Evolutionary conservation across 1,140 invertebrate genomes (phyloP).

Genomic region (Spodoptera frugiperda): DNA sequence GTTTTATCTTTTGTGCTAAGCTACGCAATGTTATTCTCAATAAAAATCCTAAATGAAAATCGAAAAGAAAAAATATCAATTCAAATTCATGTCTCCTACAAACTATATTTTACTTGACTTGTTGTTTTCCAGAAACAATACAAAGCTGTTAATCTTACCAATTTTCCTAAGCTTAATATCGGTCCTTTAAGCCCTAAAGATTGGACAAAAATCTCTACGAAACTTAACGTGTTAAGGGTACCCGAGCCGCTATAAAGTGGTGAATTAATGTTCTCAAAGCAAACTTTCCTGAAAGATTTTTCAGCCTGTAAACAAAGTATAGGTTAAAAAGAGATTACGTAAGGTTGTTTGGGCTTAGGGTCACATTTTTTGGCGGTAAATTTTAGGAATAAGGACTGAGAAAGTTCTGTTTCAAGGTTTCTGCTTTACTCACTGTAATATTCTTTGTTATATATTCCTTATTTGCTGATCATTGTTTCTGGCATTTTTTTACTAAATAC

Average conservation of each 20-base stretch:
- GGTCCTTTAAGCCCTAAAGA: slow-evolving; percentile 1
- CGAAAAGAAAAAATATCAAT: too few species aligned
- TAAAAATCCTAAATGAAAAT: too few species aligned
- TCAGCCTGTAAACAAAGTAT: slow-evolving; percentile 37
- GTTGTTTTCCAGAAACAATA: not conserved
- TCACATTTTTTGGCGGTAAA: slow-evolving; percentile 17
- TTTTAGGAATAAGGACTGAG: slow-evolving; percentile 17
- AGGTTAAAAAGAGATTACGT: slow-evolving; percentile 41
- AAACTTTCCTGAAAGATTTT: slow-evolving; percentile 27
- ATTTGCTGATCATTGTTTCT: slow-evolving; percentile 1
- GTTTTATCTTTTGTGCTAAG: too few species aligned
- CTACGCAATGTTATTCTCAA: too few species aligned
- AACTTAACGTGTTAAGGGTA: slow-evolving; percentile 21
- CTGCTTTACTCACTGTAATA: not conserved
- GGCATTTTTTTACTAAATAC: too few species aligned
- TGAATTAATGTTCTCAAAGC: slow-evolving; percentile 16
- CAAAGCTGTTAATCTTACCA: not conserved
- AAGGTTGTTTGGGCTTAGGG: slow-evolving; percentile 8
- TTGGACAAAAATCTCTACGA: slow-evolving; percentile 1
- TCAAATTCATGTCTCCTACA: not conserved
- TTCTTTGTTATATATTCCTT: not conserved
- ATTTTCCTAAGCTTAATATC: not conserved
- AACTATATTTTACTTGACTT: not conserved
- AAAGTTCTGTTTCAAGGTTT: not conserved
- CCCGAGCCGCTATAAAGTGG: slow-evolving; percentile 24